phyloP scores from a whole-genome alignment of 2,113 vertebrate genomes.

The Brachypteracias leptosomus region DNA sequence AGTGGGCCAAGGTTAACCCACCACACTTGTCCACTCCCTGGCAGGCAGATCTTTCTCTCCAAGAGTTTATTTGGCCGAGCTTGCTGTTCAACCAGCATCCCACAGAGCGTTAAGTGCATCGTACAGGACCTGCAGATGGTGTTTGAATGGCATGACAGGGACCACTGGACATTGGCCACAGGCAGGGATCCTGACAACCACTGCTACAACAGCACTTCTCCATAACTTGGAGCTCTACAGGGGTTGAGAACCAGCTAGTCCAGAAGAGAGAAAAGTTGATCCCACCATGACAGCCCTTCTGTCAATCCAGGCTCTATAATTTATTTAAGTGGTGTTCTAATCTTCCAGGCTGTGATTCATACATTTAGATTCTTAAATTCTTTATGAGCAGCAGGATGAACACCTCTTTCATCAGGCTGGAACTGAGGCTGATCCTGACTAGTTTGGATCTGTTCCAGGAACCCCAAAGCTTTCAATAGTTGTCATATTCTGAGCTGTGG shows the following conservation, averaged over 20 bases:
- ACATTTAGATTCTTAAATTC: conserved; percentile 25
- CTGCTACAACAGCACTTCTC: background rate
- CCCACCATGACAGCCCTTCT: background rate
- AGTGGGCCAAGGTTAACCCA: background rate
- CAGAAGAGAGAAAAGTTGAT: background rate
- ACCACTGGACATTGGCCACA: background rate
- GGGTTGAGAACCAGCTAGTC: background rate
- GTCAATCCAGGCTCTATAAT: background rate
- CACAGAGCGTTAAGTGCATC: background rate
- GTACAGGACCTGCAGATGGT: background rate
- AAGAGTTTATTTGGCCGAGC: background rate
- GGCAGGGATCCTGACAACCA: background rate
- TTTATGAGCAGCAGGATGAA: conserved; percentile 42
- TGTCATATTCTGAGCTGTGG: background rate
- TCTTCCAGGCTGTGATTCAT: background rate
- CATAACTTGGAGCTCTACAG: background rate
- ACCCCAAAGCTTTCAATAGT: background rate
- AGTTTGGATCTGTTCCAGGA: background rate
- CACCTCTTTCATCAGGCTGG: background rate
- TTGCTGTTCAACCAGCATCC: background rate
- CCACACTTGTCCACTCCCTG: background rate
- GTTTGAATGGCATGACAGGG: background rate
- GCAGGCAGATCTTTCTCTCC: background rate
- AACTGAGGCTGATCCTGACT: background rate
- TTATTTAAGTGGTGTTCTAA: conserved; percentile 24